Base-by-base conservation (phyloP, 2,797 vertebrate genomes). In the Lepus oiostolus region DNA sequence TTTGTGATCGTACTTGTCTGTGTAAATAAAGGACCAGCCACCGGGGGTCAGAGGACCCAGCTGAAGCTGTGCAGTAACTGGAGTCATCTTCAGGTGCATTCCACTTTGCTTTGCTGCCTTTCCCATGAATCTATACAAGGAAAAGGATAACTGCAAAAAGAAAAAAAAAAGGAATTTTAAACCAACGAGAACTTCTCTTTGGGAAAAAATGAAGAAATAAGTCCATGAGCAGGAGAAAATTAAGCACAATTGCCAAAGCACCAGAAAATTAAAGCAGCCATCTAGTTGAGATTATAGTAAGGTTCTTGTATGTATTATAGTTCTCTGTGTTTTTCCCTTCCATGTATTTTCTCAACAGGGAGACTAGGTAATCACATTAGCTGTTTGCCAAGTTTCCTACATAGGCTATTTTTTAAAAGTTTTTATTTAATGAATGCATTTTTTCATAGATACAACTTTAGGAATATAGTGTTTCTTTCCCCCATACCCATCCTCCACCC, bases 41-140 rank as follows among this genome's bases (percentile, higher is more conserved):
- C 6, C 13, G 0, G 2, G 12, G 47, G 1, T 22, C 26, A 32
- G 30, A 2, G 2, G 3, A 16, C 5, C 0, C 3, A 0, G 14
- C 7, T 47, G 6, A 1, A 2, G 14, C 30, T 47, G 65, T 28
- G 9, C n/a, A 8, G 2, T 26, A 14, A n/a, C 7, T 0, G 13
- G 38, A 62, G 4, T 4, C 0, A 11, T 77, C 32, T 38, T 28
- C 32, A n/a, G 22, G 17, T 3, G 4, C 14, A 2, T 72, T n/a
- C 24, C 11, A 4, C 35, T n/a, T 22, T 1, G 1, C 9, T 5
- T 13, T 2, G 30, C n/a, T 9, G 13, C 24, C 32, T 71, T 35
- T 38, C 16, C 0, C 32, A 1, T 22, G 30, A 32, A 12, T 26
- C 35, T 24, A 3, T 4, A 24, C 7, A 7, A 54, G 22, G 10